A percentile compares a stretch with the other conserved stretches of the same genome.
Evolutionary conservation across 2,888 invertebrate species (phyloP).

Genomic region (Cheilosia soror): DNA sequence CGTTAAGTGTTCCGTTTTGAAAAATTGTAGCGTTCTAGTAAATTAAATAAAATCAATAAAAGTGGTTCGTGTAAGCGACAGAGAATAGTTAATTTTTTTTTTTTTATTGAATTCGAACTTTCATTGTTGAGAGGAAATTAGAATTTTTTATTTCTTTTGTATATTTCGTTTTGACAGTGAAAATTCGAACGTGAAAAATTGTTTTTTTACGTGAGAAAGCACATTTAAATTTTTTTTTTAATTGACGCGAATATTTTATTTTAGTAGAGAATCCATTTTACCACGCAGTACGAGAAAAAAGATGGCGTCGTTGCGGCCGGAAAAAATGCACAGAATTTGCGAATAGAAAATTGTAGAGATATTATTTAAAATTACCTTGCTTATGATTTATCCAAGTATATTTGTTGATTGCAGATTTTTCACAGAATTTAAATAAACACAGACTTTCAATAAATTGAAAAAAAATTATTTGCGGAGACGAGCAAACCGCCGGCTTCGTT

Average conservation of each 20-base stretch:
- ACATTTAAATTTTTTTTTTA: conserved; percentile 5
- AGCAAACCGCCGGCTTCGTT: conserved; percentile 60
- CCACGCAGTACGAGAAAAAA: conserved; percentile 69
- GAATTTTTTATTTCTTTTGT: background rate
- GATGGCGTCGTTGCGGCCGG: conserved; percentile 66
- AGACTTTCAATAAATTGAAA: conserved; percentile 17
- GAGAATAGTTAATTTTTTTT: conserved; percentile 33
- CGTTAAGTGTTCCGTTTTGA: conserved; percentile 62
- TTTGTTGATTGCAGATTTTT: background rate
- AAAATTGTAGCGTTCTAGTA: conserved; percentile 51
- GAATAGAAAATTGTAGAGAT: background rate
- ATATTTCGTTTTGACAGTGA: conserved; percentile 54
- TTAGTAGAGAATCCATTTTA: conserved; percentile 34
- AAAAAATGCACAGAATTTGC: conserved; percentile 53
- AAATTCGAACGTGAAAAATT: conserved; percentile 68
- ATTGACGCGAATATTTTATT: conserved; percentile 39
- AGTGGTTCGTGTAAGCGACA: conserved; percentile 71
- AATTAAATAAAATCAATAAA: conserved; percentile 74
- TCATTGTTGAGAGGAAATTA: conserved; percentile 45
- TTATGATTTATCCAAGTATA: conserved; percentile 37
- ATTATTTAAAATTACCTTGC: conserved; percentile 47
- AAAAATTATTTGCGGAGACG: conserved; percentile 45
- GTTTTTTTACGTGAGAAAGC: conserved; percentile 20
- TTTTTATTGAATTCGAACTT: conserved; percentile 60
- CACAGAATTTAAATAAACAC: conserved; percentile 21